A percentile compares a stretch with the other conserved stretches of the same genome.
Conservation (phyloP, 2,113 vertebrate genomes). For the Myiozetetes cayanensis region DNA sequence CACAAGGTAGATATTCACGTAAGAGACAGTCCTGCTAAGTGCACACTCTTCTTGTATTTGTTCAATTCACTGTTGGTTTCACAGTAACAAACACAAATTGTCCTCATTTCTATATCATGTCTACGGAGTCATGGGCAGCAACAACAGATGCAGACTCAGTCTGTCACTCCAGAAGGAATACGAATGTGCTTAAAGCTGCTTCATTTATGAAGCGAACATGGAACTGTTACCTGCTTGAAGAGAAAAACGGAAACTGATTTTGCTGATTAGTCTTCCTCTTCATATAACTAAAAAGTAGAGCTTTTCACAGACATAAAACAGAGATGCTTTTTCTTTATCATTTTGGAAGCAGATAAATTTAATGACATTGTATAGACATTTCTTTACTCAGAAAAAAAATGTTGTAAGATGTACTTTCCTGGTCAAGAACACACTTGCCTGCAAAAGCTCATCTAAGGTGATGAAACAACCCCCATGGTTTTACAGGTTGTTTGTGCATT, state of each 20-base stretch:
- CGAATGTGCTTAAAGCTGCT: conserved; percentile 79
- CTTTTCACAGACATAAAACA: not conserved
- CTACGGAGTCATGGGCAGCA: conserved; percentile 74
- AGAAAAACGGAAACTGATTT: conserved; percentile 12
- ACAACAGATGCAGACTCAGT: conserved; percentile 77
- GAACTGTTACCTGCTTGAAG: conserved; percentile 79
- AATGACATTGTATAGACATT: not conserved
- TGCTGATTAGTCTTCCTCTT: not conserved
- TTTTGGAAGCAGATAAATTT: not conserved
- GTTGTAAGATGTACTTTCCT: not conserved
- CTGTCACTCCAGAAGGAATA: conserved; percentile 83
- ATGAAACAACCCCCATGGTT: not conserved
- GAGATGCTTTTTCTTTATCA: not conserved
- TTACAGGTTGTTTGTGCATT: not conserved
- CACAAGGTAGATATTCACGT: conserved; percentile 30
- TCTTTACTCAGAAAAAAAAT: not conserved
- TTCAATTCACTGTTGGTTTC: conserved; percentile 72
- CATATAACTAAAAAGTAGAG: not conserved
- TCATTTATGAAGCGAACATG: conserved; percentile 83
- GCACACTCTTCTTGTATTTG: conserved; percentile 67
- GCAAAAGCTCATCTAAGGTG: not conserved
- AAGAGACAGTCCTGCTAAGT: conserved; percentile 63
- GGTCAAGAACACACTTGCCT: not conserved
- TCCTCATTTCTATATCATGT: conserved; percentile 70
- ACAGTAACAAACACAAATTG: conserved; percentile 70